Evolutionary conservation across 2,113 vertebrate genomes (phyloP).

Genomic region (Nothocercus julius): DNA sequence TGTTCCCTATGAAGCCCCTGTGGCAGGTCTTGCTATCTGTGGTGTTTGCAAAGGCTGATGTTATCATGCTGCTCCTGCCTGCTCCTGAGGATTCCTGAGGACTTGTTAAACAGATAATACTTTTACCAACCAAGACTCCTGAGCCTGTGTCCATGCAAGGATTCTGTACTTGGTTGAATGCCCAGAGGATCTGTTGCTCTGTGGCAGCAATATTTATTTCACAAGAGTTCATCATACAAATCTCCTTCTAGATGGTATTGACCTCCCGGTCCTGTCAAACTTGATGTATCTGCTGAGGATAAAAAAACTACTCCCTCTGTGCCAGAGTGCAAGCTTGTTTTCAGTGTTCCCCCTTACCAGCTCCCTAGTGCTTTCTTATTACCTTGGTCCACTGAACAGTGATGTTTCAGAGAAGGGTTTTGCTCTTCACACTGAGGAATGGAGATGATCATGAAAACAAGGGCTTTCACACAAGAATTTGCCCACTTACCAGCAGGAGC

Average conservation of each 20-base stretch:
- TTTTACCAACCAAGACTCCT: neutral
- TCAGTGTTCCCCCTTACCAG: neutral
- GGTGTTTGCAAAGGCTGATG: neutral
- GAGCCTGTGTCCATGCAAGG: neutral
- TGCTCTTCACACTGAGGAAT: neutral
- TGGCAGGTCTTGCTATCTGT: neutral
- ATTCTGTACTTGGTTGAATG: neutral
- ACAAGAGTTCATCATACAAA: neutral
- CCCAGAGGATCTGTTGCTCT: neutral
- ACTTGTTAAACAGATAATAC: neutral
- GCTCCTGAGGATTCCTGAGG: neutral
- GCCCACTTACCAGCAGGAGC: neutral
- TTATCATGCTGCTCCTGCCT: neutral
- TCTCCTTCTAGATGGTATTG: neutral
- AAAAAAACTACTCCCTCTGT: neutral
- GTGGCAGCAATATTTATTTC: neutral
- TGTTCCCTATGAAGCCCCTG: neutral
- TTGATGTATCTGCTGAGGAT: neutral
- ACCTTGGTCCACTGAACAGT: neutral
- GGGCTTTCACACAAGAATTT: neutral
- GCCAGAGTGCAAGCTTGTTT: neutral
- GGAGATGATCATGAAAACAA: neutral
- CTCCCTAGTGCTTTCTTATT: neutral
- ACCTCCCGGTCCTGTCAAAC: neutral
- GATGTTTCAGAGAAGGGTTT: neutral